Percentiles rank a stretch among this genome's conserved stretches.
phyloP scores from a whole-genome alignment of 2,797 vertebrate genomes.

The Anguilla marmorata region DNA sequence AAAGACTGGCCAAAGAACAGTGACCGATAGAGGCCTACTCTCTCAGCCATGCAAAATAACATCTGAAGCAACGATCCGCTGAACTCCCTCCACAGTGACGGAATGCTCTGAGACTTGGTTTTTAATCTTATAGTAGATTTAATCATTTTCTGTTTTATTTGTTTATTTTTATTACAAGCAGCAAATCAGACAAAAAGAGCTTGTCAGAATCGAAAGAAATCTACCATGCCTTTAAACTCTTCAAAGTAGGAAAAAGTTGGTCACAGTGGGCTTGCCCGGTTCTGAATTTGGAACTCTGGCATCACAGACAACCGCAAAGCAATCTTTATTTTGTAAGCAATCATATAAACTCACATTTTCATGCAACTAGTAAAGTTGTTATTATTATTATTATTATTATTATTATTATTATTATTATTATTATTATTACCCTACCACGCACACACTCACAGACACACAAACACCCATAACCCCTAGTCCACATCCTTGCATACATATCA shows the following conservation, averaged over 20 bases:
- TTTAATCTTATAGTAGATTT: background rate
- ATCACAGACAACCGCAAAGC: constrained; percentile 1
- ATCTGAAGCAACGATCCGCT: background rate
- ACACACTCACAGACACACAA: background rate
- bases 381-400: constrained; percentile 60
- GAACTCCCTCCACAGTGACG: background rate
- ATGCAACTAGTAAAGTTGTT: background rate
- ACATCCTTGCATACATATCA: background rate
- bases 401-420: constrained; percentile 61
- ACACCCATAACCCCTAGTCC: background rate
- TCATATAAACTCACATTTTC: constrained; percentile 47
- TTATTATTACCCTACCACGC: constrained; percentile 50
- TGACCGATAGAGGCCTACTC: background rate
- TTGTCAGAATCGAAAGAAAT: background rate
- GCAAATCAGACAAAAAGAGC: background rate
- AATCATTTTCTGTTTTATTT: constrained; percentile 16
- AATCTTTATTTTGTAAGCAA: constrained; percentile 54
- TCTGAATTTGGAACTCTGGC: background rate
- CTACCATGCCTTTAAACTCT: constrained; percentile 25
- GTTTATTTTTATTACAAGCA: background rate
- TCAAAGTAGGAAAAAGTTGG: background rate
- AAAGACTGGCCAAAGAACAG: background rate
- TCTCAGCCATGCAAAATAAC: background rate
- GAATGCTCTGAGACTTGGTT: background rate
- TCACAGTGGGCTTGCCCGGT: constrained; percentile 6